Base-by-base conservation (phyloP, 2,113 vertebrate species). In the Ceratotherium simum region DNA sequence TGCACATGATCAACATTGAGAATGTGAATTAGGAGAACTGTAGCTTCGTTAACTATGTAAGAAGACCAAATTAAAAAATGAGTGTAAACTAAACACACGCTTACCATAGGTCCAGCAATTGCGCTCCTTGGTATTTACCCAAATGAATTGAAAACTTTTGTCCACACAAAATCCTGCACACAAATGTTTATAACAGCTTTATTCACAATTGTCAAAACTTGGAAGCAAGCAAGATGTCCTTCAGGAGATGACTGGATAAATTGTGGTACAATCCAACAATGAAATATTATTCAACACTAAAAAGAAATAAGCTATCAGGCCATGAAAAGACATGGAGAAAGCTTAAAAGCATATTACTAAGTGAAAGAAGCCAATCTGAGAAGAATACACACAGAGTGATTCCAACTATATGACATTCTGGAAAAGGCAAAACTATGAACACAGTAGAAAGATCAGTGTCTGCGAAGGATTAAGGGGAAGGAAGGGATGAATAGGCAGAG, bases 291-390 rank as follows among this genome's bases (percentile, higher is more conserved):
- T 70, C 13, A 85, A 23, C 33, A 58, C n/a, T 95, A 25, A 89
- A 87, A 96, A 31, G 27, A 72, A 95, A 96, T 89, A 6, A 23
- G 33, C 54, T 69, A 73, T 46, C 64, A 82, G 81, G 29, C 29
- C 42, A 58, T 23, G 13, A 80, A 95, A 78, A 84, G 39, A 80
- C 20, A 42, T 5, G 8, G 5, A 64, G 31, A 67, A 95, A 91
- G 0, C 13, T 76, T 64, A 73, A 58, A 39, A 56, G 27, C 23
- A 27, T 33, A 75, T 70, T 58, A 46, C 9, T 64, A 51, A 64
- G 39, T 85, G n/a, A 97, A 65, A 76, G 14, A 72, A n/a, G 6
- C 14, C 54, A 85, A 82, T 29, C 5, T 51, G 36, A 65, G 69
- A 91, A 91, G 33, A 51, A 3, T 62, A 31, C 1, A 27, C 39